Conservation (phyloP, 2,797 vertebrate species). For the Sebastes reedi region DNA sequence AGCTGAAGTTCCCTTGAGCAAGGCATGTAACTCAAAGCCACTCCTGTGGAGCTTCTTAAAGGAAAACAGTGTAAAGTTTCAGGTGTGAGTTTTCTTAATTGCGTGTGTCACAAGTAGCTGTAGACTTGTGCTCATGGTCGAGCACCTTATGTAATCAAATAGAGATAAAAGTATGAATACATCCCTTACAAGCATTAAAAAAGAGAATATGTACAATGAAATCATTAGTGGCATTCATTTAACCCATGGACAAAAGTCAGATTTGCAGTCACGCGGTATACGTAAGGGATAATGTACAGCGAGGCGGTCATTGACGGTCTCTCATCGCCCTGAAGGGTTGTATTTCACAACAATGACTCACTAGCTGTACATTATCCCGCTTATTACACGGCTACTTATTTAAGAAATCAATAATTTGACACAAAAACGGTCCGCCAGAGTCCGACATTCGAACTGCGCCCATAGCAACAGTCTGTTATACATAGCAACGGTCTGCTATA, state of each 20-base stretch:
- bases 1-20: no score
- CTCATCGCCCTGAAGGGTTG: rapidly evolving
- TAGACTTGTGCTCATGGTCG: not conserved
- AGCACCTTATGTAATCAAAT: not conserved
- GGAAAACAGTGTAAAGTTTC: not conserved
- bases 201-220: not conserved
- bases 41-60: not conserved
- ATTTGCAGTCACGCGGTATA: not conserved
- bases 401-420: no score
- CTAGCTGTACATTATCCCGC: no score
- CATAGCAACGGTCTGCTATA: no score
- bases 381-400: no score
- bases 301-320: no score
- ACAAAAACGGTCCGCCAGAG: no score
- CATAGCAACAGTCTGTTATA: no score
- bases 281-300: not conserved
- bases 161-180: not conserved
- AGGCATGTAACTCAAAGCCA: not conserved
- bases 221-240: not conserved
- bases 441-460: no score
- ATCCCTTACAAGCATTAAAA: not conserved
- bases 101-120: not conserved
- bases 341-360: no score
- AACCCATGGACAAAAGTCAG: not conserved
- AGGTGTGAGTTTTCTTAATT: not conserved